Base-by-base conservation (phyloP, 2,888 invertebrate species). In the Agrotis segetum region DNA sequence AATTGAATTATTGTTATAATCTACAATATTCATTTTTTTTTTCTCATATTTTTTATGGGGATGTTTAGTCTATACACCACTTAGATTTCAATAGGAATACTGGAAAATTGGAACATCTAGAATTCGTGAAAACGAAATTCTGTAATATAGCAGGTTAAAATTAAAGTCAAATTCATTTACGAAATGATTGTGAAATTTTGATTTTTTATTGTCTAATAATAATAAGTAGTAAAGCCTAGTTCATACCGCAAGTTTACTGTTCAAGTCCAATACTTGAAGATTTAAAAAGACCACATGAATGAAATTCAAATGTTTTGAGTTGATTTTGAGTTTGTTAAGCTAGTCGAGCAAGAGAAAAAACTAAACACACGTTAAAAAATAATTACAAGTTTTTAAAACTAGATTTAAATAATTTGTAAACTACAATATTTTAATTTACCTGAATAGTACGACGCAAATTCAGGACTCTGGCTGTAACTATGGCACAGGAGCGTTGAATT, bases 401-500 rank as follows among this genome's bases (percentile, higher is more conserved):
- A 56, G 14, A 24, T 7, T 14, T n/a, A 44, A 40, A 44, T 50
- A 52, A n/a, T 21, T 61, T 19, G 1, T 24, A 55, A n/a, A 61
- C 24, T 13, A 3, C 21, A 40, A 60, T n/a, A n/a, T 50, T 7
- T 59, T 52, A 70, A 60, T 67, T 90, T 92, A 96, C 96, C 96
- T 93, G 91, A 83, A 62, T 91, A 88, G 83, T 96, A 96, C 21
- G 94, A 85, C 58, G 84, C 85, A 72, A 96, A 92, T 86, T 95
- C 94, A 19, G 96, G 96, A 77, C 92, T 89, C 73, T 92, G 87
- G 81, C 90, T 94, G 85, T 93, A 92, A 59, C 88, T 92, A 85
- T 93, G 89, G 86, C 96, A 96, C 81, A 93, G 85, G 24, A 94
- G 81, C n/a, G 93, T 92, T 29, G 94, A 90, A 79, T 96, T 96